Percentiles rank a stretch among this genome's conserved stretches.
phyloP scores from a whole-genome alignment of 2,113 vertebrate species.

The Rhagologus leucostigma region DNA sequence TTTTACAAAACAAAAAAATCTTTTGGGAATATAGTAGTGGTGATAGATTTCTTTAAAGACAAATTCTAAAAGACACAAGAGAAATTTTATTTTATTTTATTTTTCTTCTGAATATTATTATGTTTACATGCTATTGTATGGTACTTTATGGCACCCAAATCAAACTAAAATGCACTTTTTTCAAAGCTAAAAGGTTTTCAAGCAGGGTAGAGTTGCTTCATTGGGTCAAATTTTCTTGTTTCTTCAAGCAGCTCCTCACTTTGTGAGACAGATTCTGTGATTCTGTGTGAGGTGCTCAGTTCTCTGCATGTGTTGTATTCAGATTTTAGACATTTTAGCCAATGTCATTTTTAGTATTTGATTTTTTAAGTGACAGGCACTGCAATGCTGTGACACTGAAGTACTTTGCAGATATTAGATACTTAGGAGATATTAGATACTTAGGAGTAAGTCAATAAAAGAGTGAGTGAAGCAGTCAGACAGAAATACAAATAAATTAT shows the following conservation, averaged over 20 bases:
- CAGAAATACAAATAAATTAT: neutral
- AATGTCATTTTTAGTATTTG: neutral
- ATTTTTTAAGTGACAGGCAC: neutral
- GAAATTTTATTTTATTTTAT: neutral
- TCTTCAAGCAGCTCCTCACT: neutral
- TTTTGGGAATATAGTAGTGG: neutral
- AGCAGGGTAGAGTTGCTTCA: neutral
- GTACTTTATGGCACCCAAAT: neutral
- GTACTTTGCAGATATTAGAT: neutral
- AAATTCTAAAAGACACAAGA: accelerated
- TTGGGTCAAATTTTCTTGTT: neutral
- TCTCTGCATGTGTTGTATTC: neutral
- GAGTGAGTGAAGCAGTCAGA: neutral
- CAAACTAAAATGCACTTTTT: neutral
- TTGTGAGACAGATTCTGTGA: neutral
- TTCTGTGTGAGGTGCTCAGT: neutral
- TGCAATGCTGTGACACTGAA: neutral
- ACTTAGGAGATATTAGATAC: neutral
- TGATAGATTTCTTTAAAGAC: neutral
- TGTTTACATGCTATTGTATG: neutral
- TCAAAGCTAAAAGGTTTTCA: neutral
- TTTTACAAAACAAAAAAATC: neutral
- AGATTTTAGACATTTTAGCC: neutral
- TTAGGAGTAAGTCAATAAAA: neutral
- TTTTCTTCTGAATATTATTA: neutral